phyloP scores from a whole-genome alignment of 2,113 vertebrate genomes.

The Clupea harengus region DNA sequence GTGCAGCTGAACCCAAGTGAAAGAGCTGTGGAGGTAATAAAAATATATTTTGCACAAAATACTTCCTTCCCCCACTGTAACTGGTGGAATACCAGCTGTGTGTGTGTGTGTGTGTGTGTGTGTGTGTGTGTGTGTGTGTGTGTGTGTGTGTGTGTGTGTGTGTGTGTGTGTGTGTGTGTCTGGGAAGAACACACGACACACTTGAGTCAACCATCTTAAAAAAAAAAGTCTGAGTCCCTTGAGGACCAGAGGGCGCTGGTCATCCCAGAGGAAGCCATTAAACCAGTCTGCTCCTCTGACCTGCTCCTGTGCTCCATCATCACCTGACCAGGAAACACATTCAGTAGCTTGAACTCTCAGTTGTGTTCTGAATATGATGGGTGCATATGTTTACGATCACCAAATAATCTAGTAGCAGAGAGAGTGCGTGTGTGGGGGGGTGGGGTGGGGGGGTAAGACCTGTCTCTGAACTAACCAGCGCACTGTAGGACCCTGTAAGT shows the following conservation, averaged over 20 bases:
- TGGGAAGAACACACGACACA: not conserved
- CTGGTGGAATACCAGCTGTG: not conserved
- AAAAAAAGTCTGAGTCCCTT: not conserved
- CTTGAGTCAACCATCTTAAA: not conserved
- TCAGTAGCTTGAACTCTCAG: not conserved
- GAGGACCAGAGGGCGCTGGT: not conserved
- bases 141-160: no score
- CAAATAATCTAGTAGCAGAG: conserved; percentile 1
- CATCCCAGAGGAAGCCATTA: not conserved
- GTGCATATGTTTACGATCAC: not conserved
- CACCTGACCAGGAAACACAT: not conserved
- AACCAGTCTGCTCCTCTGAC: not conserved
- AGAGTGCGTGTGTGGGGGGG: no score
- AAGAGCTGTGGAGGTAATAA: not conserved
- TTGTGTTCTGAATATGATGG: not conserved
- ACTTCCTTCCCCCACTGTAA: not conserved
- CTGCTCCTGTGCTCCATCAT: not conserved
- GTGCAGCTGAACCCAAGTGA: not conserved
- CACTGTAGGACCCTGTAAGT: not conserved
- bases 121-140: no score
- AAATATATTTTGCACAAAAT: conserved; percentile 13
- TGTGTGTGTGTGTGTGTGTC: not conserved
- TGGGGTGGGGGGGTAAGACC: not conserved
- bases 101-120: no score
- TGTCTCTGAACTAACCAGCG: not conserved